phyloP scores from a whole-genome alignment of 2,113 vertebrate genomes.

The Scalopus aquaticus region DNA sequence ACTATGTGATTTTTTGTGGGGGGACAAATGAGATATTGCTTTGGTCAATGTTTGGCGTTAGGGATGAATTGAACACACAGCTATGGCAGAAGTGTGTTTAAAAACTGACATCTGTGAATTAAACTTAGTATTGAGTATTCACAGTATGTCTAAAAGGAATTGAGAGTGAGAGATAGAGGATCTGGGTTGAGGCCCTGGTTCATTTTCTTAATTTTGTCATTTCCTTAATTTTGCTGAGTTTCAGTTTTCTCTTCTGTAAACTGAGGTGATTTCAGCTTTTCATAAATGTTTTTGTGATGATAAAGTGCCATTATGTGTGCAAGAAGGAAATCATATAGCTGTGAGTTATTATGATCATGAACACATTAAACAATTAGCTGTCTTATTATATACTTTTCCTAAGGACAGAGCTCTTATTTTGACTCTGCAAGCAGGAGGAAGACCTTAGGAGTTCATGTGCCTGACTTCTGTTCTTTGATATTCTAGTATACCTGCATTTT shows the following conservation, averaged over 20 bases:
- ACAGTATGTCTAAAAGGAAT: background rate
- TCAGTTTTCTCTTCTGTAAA: background rate
- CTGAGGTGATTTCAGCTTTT: background rate
- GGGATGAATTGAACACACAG: background rate
- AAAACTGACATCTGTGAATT: background rate
- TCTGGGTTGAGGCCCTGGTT: background rate
- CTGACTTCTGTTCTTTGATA: background rate
- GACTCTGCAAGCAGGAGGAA: background rate
- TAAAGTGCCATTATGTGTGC: background rate
- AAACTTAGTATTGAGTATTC: background rate
- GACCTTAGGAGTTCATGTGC: background rate
- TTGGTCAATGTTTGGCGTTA: background rate
- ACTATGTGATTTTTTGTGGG: background rate
- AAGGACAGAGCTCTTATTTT: background rate
- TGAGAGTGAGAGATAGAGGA: background rate
- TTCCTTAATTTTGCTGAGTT: background rate
- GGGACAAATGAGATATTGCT: background rate
- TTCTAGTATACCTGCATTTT: background rate
- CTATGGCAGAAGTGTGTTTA: background rate
- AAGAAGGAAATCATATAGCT: background rate
- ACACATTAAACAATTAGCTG: background rate
- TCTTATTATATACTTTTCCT: background rate
- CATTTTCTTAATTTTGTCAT: background rate
- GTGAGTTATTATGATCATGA: background rate
- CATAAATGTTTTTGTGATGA: background rate